These are phyloP conservation scores for Platypus cylindrus DNA, from an alignment of 2,888 invertebrate genomes.

Conservation along the genomic window DNA sequence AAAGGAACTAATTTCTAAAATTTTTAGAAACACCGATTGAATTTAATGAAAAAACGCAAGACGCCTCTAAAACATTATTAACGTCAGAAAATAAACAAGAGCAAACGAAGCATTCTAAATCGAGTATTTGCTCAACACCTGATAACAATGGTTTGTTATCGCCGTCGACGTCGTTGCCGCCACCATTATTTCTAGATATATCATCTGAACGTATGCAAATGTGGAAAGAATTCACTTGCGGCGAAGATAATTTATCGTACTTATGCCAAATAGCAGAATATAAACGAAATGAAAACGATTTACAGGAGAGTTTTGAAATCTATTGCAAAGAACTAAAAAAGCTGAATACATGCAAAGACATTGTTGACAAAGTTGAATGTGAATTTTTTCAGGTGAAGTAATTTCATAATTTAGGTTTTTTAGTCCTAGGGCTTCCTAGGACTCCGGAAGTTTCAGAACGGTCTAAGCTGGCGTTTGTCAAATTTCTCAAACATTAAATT, in stretches of 20 bases:
- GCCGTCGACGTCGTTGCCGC: too few relatives aligned
- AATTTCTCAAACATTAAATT: neutral
- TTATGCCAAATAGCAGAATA: constrained; percentile 16
- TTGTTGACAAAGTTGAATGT: constrained; percentile 14
- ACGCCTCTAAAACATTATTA: too few relatives aligned
- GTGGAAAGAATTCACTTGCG: constrained; percentile 16
- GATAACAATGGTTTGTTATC: too few relatives aligned
- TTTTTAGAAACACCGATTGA: too few relatives aligned
- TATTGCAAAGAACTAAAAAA: constrained; percentile 16
- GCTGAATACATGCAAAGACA: constrained; percentile 12
- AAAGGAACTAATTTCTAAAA: too few relatives aligned
- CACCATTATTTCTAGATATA: constrained; percentile 14
- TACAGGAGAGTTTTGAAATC: constrained; percentile 10
- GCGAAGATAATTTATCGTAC: constrained; percentile 11
- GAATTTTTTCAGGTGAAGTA: constrained; percentile 17
- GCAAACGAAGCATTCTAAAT: constrained; percentile 3
- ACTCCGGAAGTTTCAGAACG: too few relatives aligned
- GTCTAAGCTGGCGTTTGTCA: too few relatives aligned
- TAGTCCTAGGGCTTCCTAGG: too few relatives aligned
- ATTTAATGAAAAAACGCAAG: too few relatives aligned
- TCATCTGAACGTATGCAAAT: constrained; percentile 18
- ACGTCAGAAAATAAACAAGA: constrained; percentile 7
- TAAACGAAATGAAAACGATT: constrained; percentile 16
- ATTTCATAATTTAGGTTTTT: too few relatives aligned
- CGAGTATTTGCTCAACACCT: too few relatives aligned